phyloP scores from a whole-genome alignment of 1,140 invertebrate species.

The Ctenoplectra terminalis region DNA sequence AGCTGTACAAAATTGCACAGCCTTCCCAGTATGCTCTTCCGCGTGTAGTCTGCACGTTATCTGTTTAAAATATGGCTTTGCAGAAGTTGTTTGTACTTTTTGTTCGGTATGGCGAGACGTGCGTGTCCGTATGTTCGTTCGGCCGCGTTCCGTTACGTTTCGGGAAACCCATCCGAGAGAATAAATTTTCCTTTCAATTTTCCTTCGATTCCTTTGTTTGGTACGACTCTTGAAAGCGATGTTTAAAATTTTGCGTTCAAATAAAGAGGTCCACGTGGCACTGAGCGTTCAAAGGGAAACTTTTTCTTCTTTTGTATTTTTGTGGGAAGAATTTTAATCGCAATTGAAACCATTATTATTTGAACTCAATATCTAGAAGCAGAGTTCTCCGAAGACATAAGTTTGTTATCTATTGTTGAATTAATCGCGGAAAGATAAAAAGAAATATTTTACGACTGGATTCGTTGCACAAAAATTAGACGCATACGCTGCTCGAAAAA shows the following conservation, averaged over 20 bases:
- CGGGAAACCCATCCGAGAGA: neutral
- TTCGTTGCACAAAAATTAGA: neutral
- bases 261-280: neutral
- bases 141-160: neutral
- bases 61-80: neutral
- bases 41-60: neutral
- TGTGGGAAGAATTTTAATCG: too few relatives aligned
- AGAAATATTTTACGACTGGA: neutral
- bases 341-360: neutral
- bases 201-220: neutral
- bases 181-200: neutral
- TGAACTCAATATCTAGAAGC: neutral
- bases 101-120: neutral
- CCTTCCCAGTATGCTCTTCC: neutral
- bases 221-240: neutral
- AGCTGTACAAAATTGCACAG: neutral
- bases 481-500: neutral
- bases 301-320: neutral
- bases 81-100: neutral
- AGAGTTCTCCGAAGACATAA: neutral
- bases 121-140: neutral
- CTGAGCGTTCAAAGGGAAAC: too few relatives aligned
- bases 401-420: neutral
- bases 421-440: neutral
- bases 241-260: neutral